These are phyloP conservation scores for Cyprinus carpio DNA, from an alignment of 2,113 vertebrate species.

Conservation along the genomic window DNA sequence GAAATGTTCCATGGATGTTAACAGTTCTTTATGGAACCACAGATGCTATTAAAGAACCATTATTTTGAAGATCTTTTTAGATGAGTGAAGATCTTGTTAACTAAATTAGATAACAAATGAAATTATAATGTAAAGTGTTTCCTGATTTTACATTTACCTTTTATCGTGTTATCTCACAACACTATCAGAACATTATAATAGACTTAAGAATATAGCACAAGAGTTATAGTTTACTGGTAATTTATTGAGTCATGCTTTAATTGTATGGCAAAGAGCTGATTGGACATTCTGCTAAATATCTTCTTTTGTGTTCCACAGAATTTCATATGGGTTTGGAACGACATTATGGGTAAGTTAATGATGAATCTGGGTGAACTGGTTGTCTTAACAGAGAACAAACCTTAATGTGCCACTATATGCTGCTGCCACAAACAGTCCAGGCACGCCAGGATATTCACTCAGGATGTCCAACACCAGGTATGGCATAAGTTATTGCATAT, in stretches of 20 bases:
- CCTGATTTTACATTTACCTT: background rate
- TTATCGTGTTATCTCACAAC: background rate
- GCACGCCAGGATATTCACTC: slow-evolving; percentile 75
- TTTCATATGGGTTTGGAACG: background rate
- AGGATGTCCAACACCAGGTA: slow-evolving; percentile 80
- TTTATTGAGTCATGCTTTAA: background rate
- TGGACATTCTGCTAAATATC: background rate
- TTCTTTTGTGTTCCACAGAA: background rate
- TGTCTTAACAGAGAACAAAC: slow-evolving; percentile 57
- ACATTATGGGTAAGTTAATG: background rate
- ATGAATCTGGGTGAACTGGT: background rate
- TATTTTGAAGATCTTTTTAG: too few species aligned
- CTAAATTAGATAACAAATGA: background rate
- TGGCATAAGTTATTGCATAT: slow-evolving; percentile 73
- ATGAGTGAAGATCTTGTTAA: too few species aligned
- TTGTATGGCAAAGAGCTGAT: background rate
- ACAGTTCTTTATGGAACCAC: too few species aligned
- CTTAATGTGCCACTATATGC: slow-evolving; percentile 82
- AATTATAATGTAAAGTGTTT: background rate
- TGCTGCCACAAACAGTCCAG: slow-evolving; percentile 82
- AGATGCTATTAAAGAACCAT: background rate
- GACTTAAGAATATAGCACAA: background rate
- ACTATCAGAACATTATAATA: background rate
- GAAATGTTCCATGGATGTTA: too few species aligned
- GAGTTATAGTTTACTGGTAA: background rate